phyloP scores from a whole-genome alignment of 1,140 invertebrate genomes.

The Coenobita brevimanus region DNA sequence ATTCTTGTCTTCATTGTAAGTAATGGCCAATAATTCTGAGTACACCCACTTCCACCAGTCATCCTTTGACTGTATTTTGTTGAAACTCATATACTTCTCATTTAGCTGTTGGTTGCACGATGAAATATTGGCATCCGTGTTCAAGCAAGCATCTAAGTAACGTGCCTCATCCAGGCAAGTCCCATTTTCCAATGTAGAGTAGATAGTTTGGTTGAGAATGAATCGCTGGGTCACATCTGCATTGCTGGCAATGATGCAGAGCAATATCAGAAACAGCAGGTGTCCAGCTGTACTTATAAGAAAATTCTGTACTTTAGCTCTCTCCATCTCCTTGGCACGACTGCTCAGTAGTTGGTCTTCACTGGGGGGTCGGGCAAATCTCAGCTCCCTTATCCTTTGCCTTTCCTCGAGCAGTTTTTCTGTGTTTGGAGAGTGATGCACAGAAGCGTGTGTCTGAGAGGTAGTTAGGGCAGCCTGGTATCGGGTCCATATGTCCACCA shows the following conservation, averaged over 20 bases:
- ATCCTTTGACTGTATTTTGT: conserved; percentile 48
- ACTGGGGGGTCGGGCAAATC: conserved; percentile 59
- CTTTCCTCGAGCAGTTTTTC: conserved; percentile 47
- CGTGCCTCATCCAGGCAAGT: conserved; percentile 31
- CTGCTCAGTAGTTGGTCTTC: conserved; percentile 58
- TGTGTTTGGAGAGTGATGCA: no score
- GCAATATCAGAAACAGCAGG: conserved; percentile 33
- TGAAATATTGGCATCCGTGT: not conserved
- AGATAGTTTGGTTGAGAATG: conserved; percentile 39
- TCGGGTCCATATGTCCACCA: conserved; percentile 63
- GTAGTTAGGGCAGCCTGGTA: conserved; percentile 47
- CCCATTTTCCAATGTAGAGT: conserved; percentile 41
- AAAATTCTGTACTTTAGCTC: conserved; percentile 39
- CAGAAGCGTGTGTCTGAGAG: not conserved
- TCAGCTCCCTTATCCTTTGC: conserved; percentile 41
- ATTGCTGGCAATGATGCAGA: conserved; percentile 47
- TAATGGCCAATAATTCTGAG: conserved; percentile 51
- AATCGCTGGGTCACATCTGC: conserved; percentile 28
- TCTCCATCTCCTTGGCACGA: conserved; percentile 37
- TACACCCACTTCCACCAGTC: conserved; percentile 67
- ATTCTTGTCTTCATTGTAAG: conserved; percentile 50
- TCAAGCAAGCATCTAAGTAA: conserved; percentile 14
- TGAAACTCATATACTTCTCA: conserved; percentile 46
- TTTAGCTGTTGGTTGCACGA: conserved; percentile 15
- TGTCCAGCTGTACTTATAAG: conserved; percentile 31